phyloP scores from a whole-genome alignment of 23 tunicate species.

The Diplosoma virens region DNA sequence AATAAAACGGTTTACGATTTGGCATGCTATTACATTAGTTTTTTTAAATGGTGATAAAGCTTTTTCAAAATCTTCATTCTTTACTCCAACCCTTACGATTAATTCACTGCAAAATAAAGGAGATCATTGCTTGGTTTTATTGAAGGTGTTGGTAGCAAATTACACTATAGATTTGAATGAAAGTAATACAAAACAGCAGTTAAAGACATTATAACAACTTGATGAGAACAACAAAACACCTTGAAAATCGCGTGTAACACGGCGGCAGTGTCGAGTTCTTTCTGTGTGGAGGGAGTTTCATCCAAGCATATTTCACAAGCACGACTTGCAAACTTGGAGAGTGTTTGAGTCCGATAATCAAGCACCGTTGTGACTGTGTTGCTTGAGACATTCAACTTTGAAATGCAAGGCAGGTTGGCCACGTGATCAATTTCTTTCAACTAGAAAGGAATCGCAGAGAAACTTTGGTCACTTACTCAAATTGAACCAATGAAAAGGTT shows the following conservation, averaged over 20 bases:
- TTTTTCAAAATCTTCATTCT: too few species aligned
- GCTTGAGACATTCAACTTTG: conserved; percentile 11
- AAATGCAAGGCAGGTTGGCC: conserved; percentile 27
- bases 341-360: conserved; percentile 27
- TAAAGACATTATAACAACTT: too few species aligned
- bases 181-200: too few species aligned
- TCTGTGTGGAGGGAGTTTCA: conserved; percentile 20
- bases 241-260: conserved; percentile 34
- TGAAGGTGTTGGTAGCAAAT: too few species aligned
- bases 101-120: too few species aligned
- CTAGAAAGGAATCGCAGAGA: neutral
- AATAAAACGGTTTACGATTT: too few species aligned
- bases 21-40: too few species aligned
- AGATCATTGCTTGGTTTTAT: too few species aligned
- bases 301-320: conserved; percentile 40
- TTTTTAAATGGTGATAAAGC: too few species aligned
- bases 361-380: conserved; percentile 3
- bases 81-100: too few species aligned
- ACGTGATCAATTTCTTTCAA: conserved; percentile 27
- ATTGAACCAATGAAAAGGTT: neutral
- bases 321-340: conserved; percentile 27
- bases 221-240: too few species aligned
- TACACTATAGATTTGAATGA: too few species aligned
- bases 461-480: neutral
- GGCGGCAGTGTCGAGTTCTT: conserved; percentile 42